Base-by-base conservation (phyloP, 2,113 vertebrate species). In the Lophotis ruficrista region DNA sequence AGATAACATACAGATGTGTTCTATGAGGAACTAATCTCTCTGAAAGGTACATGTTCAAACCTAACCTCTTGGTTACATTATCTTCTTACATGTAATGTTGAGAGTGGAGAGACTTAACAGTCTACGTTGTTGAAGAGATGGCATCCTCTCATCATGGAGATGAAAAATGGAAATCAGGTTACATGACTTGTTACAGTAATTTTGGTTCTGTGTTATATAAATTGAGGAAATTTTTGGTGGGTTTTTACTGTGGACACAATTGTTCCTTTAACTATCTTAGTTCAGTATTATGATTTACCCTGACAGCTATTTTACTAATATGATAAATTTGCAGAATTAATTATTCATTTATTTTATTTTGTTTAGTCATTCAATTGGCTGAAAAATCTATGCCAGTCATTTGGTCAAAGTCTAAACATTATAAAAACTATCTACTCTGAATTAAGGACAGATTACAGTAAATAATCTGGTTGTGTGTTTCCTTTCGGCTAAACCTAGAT, bases 321-420 rank as follows among this genome's bases (percentile, higher is more conserved):
- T 81, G 41, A 93, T 64, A 96, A 95, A 15, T 96, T 97, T 87
- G n/a, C 14, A 93, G 51, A 92, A 96, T 89, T 94, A 93, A 95
- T 96, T 95, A 54, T 87, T 89, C 1, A 11, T 90, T 95, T 31
- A 57, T 38, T 76, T 75, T 15, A 60, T 65, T 95, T 95, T 94
- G 96, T 85, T 93, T 88, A 95, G 76, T 90, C 38, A 48, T 87
- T 57, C 13, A 94, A 58, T 81, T 94, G 84, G 45, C 41, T 95
- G 66, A 90, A 96, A 96, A 96, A 73, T 72, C 45, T 84, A 70
- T 35, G 38, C 9, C 27, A 77, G 13, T 88, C 21, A 37, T 86
- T 94, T 93, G 61, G 53, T 93, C 41, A 35, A 86, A 83, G 10
- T 83, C 79, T 94, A 90, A 80, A 83, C 22, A 68, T 16, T 90